These are phyloP conservation scores for Hybos culiciformis DNA, from an alignment of 2,888 invertebrate genomes.

Conservation along the genomic window DNA sequence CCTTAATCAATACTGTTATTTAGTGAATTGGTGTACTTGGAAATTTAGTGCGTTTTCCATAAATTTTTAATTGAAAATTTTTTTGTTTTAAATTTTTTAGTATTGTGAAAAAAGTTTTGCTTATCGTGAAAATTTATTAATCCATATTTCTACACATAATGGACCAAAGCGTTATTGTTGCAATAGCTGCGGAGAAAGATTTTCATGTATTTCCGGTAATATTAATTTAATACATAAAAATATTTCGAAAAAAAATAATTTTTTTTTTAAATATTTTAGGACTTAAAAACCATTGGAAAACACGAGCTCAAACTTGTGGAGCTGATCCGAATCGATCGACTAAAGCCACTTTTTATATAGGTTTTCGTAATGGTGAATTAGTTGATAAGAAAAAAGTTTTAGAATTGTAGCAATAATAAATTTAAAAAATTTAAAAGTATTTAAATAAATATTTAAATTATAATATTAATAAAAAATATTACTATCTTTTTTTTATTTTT, in stretches of 20 bases:
- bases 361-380: neutral
- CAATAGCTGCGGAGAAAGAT: conserved; percentile 38
- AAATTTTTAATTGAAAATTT: neutral
- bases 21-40: no score
- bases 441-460: no score
- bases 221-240: no score
- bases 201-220: conserved; percentile 40
- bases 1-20: no score
- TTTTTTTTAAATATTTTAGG: no score
- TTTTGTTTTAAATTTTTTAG: no score
- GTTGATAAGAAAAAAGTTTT: neutral
- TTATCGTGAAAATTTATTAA: conserved; percentile 38
- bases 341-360: neutral
- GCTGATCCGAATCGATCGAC: neutral
- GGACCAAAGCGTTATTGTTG: conserved; percentile 39
- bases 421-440: no score
- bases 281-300: neutral
- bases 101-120: conserved; percentile 36
- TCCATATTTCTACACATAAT: conserved; percentile 39
- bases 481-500: no score
- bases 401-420: neutral
- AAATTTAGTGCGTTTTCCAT: no score
- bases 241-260: no score
- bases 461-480: no score
- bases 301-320: neutral